Evolutionary conservation across 1,140 invertebrate species (phyloP).

Genomic region (Mesaphorura yosii): DNA sequence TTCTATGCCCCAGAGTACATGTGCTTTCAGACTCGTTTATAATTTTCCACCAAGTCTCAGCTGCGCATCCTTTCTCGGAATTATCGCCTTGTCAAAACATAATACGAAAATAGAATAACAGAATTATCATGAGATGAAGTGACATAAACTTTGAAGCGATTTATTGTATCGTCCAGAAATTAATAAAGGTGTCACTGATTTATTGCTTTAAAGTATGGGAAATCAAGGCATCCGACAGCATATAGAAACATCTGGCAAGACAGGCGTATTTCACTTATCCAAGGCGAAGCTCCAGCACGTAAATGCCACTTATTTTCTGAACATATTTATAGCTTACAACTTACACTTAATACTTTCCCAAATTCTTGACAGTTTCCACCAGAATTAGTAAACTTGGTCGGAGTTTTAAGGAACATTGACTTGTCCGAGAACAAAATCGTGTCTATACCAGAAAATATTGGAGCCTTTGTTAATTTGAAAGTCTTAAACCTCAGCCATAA

Average conservation of each 20-base stretch:
- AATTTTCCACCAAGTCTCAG: too few species aligned
- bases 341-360: background rate
- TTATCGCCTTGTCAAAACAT: too few species aligned
- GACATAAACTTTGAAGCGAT: too few species aligned
- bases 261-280: constrained; percentile 77
- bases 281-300: constrained; percentile 59
- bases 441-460: constrained; percentile 60
- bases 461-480: constrained; percentile 66
- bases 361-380: constrained; percentile 37
- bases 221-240: constrained; percentile 79
- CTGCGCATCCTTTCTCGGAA: too few species aligned
- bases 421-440: constrained; percentile 80
- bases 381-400: constrained; percentile 40
- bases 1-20: too few species aligned
- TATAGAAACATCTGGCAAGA: constrained; percentile 83
- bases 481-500: constrained; percentile 59
- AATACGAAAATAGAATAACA: too few species aligned
- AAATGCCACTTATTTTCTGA: background rate
- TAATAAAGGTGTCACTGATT: too few species aligned
- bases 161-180: too few species aligned
- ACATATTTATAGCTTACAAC: background rate
- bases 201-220: constrained; percentile 52
- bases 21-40: too few species aligned
- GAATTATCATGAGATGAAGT: too few species aligned
- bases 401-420: constrained; percentile 71